Evolutionary conservation across 2,888 invertebrate genomes (phyloP), one percentile per base, ranked within the genome.

Genomic region (Lepas anatifera): DNA sequence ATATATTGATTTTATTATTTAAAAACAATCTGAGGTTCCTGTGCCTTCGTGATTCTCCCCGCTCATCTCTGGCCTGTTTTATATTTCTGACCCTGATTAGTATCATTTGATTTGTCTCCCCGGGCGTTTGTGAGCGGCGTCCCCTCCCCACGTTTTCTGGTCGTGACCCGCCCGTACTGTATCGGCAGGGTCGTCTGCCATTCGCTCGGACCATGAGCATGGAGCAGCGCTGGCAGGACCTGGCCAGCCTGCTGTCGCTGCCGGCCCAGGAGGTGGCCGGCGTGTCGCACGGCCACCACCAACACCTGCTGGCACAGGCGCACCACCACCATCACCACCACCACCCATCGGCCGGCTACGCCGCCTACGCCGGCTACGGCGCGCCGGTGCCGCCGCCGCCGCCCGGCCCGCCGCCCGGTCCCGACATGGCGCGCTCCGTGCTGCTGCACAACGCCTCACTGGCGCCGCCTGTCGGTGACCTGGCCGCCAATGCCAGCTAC

Each of bases 201-300:
- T 58, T 58, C 58, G 35, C 35, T 32, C 58, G 58, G 58, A 58
- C 58, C 18, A 66, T 66, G 39, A 66, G 39, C 66, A 74, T 74
- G 74, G 74, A 74, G 46, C 71, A 71, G 71, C 72, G 74, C 66
- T 74, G 74, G 74, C 74, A 74, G 81, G 94, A 95, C 81, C 85
- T 95, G 77, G 92, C 92, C 72, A 90, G 89, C 76, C 83, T 92
- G 78, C 84, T 93, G 77, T 89, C 89, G 76, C 86, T 92, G 75
- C 89, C 90, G 69, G 74, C 75, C 69, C 70, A 74, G 67, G 63
- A 66, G 13, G n/a, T n/a, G n/a, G 63, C 72, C 74, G 72, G 82
- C 77, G 76, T 74, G 75, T 77, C 81, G 77, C 82, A 81, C 75
- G 81, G 83, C 75, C 46, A 66, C 43, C n/a, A n/a, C n/a, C 46